Percentiles rank a stretch among this genome's conserved stretches.
Conservation (phyloP, 2,888 invertebrate species). For the Drosophila cyrtoloma region DNA sequence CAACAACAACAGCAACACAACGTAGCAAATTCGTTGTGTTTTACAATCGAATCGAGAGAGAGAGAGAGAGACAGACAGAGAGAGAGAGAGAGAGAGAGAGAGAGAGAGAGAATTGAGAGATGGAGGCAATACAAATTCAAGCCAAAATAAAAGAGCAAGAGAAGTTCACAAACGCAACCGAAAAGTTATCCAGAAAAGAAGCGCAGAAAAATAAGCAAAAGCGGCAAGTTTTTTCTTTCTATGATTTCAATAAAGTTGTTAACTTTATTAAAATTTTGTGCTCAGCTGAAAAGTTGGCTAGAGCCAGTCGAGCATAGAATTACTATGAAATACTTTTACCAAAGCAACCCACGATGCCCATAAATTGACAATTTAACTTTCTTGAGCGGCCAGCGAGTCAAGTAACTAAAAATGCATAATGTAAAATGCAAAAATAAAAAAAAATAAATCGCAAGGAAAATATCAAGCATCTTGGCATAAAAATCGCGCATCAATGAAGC, state of each 20-base stretch:
- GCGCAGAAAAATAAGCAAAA: constrained; percentile 5
- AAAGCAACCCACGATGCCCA: constrained; percentile 68
- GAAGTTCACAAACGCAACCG: constrained; percentile 59
- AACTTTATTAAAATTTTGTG: constrained; percentile 78
- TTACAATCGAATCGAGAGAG: constrained; percentile 14
- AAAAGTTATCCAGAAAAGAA: constrained; percentile 59
- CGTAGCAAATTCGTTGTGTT: constrained; percentile 22
- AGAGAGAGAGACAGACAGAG: not conserved
- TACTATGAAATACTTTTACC: constrained; percentile 77
- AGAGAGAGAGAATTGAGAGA: constrained; percentile 1
- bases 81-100: not conserved
- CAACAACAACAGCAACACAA: constrained; percentile 28
- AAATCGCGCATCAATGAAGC: constrained; percentile 76
- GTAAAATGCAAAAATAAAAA: constrained; percentile 1
- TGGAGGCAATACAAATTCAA: constrained; percentile 53
- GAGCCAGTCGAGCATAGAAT: constrained; percentile 77
- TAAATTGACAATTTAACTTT: constrained; percentile 80
- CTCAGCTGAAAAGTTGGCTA: constrained; percentile 73
- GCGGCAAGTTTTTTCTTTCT: constrained; percentile 48
- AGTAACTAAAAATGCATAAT: constrained; percentile 52
- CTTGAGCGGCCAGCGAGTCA: constrained; percentile 38
- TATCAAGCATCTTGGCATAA: constrained; percentile 54
- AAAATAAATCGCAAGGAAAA: constrained; percentile 9
- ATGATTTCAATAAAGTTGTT: constrained; percentile 80
- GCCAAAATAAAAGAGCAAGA: constrained; percentile 48